Conservation (phyloP, 2,113 vertebrate genomes). For the Platycercus adscitus region DNA sequence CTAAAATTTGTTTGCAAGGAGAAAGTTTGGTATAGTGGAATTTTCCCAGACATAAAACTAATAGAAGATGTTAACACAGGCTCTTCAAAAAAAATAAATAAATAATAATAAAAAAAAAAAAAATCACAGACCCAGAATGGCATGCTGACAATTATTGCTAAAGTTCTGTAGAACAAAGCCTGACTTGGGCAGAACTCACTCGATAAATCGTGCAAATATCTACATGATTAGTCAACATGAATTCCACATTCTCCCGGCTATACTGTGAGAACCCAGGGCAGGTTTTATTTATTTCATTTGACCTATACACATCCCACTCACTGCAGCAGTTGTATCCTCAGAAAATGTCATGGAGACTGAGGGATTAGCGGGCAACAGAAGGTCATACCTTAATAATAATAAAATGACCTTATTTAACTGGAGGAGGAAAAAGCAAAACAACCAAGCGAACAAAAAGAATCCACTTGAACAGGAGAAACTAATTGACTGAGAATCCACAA, state of each 20-base stretch:
- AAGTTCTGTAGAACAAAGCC: not conserved
- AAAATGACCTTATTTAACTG: not conserved
- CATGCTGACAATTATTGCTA: not conserved
- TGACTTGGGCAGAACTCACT: not conserved
- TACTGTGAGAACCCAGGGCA: not conserved
- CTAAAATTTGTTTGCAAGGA: not conserved
- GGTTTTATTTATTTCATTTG: not conserved
- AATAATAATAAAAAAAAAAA: not conserved
- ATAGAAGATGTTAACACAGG: not conserved
- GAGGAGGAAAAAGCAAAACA: not conserved
- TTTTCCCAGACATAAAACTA: constrained; percentile 42
- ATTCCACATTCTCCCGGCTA: not conserved
- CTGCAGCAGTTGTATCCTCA: not conserved
- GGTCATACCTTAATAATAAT: not conserved
- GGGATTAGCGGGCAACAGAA: not conserved
- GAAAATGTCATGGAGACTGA: not conserved
- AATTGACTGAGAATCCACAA: not conserved
- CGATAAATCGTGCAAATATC: not conserved
- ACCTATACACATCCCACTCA: not conserved
- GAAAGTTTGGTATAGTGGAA: not conserved
- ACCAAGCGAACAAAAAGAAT: not conserved
- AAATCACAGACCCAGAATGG: not conserved
- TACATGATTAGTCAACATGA: not conserved
- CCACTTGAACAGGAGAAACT: not conserved
- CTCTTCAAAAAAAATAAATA: not conserved